Evolutionary conservation across 2,113 vertebrate species (phyloP), one percentile per base, ranked within the genome.

Genomic region (Lophura nycthemera): DNA sequence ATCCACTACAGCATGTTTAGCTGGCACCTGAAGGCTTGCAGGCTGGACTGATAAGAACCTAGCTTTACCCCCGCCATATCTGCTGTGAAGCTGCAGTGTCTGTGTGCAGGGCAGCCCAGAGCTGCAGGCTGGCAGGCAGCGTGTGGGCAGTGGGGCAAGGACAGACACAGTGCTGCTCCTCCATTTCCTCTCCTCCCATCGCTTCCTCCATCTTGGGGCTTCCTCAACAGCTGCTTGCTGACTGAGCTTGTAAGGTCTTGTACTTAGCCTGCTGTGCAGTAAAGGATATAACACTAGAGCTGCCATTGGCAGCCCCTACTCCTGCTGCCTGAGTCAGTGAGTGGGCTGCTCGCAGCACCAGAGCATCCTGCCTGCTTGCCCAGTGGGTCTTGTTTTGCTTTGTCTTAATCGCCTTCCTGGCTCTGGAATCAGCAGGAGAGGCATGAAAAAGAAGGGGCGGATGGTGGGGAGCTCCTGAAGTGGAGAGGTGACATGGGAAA

Each of bases 51-150:
- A 6, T 47, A 20, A 3, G 8, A 61, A 34, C 20, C 9, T 24
- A 63, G 66, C 52, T 92, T 54, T 73, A 56, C 45, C 48, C 4
- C 2, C 48, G 22, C n/a, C 60, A 43, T 8, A 63, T 45, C 52
- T 27, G 45, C 34, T 48, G 89, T 63, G 13, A 48, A 57, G 4
- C 0, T 5, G 1, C 19, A 3, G 59, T 18, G 57, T 60, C 47
- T 15, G 0, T 2, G 14, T 29, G 67, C 45, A 2, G 34, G 2
- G 63, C 3, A 13, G 52, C 63, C n/a, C 56, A 2, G 54, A 29
- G 45, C 83, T 65, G 52, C 34, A 47, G 21, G 69, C 34, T 19
- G 21, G 4, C 13, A 18, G 2, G 47, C 21, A 3, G n/a, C 1
- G 6, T 2, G 29, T 56, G n/a, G 29, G 65, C 64, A 66, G 77